These are phyloP conservation scores for Hippopotamus amphibius DNA, from an alignment of 2,113 vertebrate species.

Conservation along the genomic window DNA sequence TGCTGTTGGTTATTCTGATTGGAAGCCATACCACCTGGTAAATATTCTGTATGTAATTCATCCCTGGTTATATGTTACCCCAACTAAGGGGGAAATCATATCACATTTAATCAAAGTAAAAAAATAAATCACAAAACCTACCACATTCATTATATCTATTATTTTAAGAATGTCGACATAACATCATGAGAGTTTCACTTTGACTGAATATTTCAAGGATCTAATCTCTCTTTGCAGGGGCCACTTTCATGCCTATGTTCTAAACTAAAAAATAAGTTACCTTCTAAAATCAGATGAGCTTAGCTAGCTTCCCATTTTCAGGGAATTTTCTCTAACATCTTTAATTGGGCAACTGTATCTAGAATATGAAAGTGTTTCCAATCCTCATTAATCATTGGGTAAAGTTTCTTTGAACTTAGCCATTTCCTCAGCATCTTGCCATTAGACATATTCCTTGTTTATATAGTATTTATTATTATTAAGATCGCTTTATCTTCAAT, in stretches of 20 bases:
- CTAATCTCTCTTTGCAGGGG: background rate
- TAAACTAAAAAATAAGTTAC: background rate
- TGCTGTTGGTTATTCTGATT: background rate
- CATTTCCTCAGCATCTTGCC: slow-evolving; percentile 1
- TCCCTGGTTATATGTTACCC: background rate
- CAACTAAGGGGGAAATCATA: background rate
- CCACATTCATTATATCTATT: background rate
- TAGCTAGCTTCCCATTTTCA: background rate
- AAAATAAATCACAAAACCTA: slow-evolving; percentile 6
- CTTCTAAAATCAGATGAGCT: slow-evolving; percentile 8
- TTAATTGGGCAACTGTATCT: background rate
- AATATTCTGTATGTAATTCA: background rate
- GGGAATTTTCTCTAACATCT: background rate
- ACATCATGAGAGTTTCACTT: background rate
- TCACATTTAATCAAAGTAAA: slow-evolving; percentile 36
- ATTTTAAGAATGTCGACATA: slow-evolving; percentile 27
- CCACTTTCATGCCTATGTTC: background rate
- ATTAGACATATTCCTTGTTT: background rate
- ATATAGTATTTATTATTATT: slow-evolving; percentile 6
- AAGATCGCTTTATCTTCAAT: slow-evolving; percentile 36
- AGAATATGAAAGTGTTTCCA: slow-evolving; percentile 15
- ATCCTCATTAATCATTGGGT: background rate
- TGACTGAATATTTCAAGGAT: background rate
- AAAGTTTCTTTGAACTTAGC: slow-evolving; percentile 38
- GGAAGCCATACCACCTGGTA: background rate